phyloP scores from a whole-genome alignment of 53 echinoderm and acorn worm genomes.

The Patiria pectinifera region DNA sequence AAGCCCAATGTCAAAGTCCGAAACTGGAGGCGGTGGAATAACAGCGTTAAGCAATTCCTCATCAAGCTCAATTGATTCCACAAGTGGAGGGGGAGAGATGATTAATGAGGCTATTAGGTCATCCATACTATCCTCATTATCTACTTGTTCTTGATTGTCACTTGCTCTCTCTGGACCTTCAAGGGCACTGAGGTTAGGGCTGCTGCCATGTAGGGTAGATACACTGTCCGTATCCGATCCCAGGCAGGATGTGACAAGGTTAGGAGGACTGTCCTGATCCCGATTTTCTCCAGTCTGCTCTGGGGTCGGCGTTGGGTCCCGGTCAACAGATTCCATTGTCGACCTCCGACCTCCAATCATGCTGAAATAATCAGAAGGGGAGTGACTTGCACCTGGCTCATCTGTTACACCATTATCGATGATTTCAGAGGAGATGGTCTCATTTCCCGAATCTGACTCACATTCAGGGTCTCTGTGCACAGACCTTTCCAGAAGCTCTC shows the following conservation, averaged over 20 bases:
- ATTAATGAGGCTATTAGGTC: constrained; percentile 80
- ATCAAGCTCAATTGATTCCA: constrained; percentile 67
- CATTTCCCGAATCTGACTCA: constrained; percentile 96
- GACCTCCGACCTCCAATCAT: constrained; percentile 18
- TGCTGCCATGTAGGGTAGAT: constrained; percentile 82
- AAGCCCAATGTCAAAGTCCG: constrained; percentile 73
- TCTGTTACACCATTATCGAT: constrained; percentile 79
- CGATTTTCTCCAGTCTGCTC: constrained; percentile 43
- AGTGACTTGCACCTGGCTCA: constrained; percentile 67
- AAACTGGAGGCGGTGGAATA: constrained; percentile 81
- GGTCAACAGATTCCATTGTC: constrained; percentile 10
- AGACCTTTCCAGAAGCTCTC: constrained; percentile 38
- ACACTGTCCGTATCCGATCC: constrained; percentile 86
- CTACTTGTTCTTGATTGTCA: constrained; percentile 17
- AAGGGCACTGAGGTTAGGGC: constrained; percentile 75
- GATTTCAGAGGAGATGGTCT: constrained; percentile 95
- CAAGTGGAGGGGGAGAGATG: constrained; percentile 74
- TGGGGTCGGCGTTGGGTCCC: constrained; percentile 55
- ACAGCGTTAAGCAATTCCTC: constrained; percentile 74
- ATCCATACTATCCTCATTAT: constrained; percentile 60
- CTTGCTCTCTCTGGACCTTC: constrained; percentile 65
- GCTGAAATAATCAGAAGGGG: constrained; percentile 76
- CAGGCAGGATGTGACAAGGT: background rate
- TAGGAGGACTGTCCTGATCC: constrained; percentile 33
- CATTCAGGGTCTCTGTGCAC: constrained; percentile 74